A percentile compares a stretch with the other conserved stretches of the same genome.
These are phyloP conservation scores for Agelastica alni DNA, from an alignment of 2,888 invertebrate genomes.

Conservation along the genomic window DNA sequence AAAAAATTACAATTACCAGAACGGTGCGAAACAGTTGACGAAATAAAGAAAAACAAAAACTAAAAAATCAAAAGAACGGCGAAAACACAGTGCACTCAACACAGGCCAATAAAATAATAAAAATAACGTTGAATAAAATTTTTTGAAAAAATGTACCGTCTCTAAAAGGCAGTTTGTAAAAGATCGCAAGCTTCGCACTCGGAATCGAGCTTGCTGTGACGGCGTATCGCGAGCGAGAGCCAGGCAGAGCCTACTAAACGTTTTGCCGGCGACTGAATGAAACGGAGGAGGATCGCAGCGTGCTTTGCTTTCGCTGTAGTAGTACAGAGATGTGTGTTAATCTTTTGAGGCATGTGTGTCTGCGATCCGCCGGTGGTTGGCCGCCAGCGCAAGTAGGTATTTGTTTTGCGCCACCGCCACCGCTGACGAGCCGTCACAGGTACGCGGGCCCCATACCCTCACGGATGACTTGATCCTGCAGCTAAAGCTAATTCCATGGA, in stretches of 20 bases:
- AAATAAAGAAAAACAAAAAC: neutral
- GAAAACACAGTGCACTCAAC: constrained; percentile 8
- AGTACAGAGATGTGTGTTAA: constrained; percentile 21
- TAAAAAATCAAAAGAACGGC: neutral
- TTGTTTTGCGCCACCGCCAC: constrained; percentile 16
- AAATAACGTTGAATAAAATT: neutral
- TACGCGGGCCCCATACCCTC: constrained; percentile 3
- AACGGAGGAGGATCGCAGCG: constrained; percentile 11
- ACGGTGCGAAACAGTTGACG: neutral
- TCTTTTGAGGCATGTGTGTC: constrained; percentile 28
- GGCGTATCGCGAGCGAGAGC: constrained; percentile 8
- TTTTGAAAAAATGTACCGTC: neutral
- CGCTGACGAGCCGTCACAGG: constrained; percentile 20
- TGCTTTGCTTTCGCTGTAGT: neutral
- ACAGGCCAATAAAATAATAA: neutral
- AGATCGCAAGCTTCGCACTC: constrained; percentile 7
- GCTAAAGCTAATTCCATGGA: constrained; percentile 5
- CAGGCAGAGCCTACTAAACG: constrained; percentile 20
- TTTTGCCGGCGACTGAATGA: constrained; percentile 16
- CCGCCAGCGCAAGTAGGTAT: constrained; percentile 13
- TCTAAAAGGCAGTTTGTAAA: neutral
- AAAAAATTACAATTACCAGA: neutral
- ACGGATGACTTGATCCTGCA: constrained; percentile 15
- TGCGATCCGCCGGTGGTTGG: constrained; percentile 29
- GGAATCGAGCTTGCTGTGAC: constrained; percentile 19